phyloP scores from a whole-genome alignment of 2,888 invertebrate species.

The Plusia festucae region DNA sequence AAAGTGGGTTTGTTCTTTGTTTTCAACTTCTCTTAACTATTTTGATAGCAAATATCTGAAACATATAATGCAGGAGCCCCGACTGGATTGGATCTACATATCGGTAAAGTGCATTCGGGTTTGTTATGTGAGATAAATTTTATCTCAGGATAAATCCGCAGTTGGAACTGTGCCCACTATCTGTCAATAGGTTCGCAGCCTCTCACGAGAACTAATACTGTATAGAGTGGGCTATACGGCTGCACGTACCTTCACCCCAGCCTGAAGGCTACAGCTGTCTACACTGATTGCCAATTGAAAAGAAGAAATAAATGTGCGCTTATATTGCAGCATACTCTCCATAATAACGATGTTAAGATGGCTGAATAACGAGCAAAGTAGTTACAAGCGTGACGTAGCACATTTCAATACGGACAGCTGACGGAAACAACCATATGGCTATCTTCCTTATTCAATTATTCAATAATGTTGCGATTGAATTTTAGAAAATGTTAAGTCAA shows the following conservation, averaged over 20 bases:
- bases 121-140: slow-evolving; percentile 28
- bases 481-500: too few species aligned
- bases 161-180: slow-evolving; percentile 45
- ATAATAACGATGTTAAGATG: neutral
- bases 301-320: slow-evolving; percentile 17
- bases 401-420: slow-evolving; percentile 32
- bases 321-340: slow-evolving; percentile 1
- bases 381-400: slow-evolving; percentile 17
- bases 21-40: too few species aligned
- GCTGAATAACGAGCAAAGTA: neutral
- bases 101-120: slow-evolving; percentile 36
- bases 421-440: slow-evolving; percentile 23
- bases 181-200: slow-evolving; percentile 40
- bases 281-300: slow-evolving; percentile 24
- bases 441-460: slow-evolving; percentile 31
- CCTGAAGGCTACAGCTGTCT: slow-evolving; percentile 20
- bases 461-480: slow-evolving; percentile 30
- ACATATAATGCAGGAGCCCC: neutral
- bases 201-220: slow-evolving; percentile 27
- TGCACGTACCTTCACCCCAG: slow-evolving; percentile 12
- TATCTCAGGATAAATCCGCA: slow-evolving; percentile 24
- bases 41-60: neutral
- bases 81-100: slow-evolving; percentile 22
- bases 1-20: too few species aligned
- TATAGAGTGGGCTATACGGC: slow-evolving; percentile 9